Evolutionary conservation across 2,888 invertebrate genomes (phyloP).

Genomic region (Drosophila paranaensis): DNA sequence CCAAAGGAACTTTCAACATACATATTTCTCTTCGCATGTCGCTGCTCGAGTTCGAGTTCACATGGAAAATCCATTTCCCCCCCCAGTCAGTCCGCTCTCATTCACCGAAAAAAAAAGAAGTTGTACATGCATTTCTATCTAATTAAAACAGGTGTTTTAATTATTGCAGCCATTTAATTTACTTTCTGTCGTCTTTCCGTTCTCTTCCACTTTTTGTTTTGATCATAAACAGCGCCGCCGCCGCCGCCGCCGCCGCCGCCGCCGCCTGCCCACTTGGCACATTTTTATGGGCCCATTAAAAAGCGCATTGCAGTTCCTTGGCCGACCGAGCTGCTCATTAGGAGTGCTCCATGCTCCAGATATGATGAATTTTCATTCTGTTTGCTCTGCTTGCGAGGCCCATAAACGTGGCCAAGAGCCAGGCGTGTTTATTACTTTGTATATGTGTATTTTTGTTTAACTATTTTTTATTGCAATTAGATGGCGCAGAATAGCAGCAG

Average conservation of each 20-base stretch:
- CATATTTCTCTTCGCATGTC: slow-evolving; percentile 32
- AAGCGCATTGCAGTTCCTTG: slow-evolving; percentile 69
- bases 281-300: slow-evolving; percentile 71
- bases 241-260: background rate
- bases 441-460: slow-evolving; percentile 54
- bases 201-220: slow-evolving; percentile 1
- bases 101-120: background rate
- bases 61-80: slow-evolving; percentile 10
- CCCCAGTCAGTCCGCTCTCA: background rate
- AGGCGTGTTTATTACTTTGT: slow-evolving; percentile 50
- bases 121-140: slow-evolving; percentile 68
- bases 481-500: slow-evolving; percentile 18
- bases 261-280: slow-evolving; percentile 64
- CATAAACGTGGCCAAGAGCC: slow-evolving; percentile 61
- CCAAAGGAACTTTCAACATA: slow-evolving; percentile 63
- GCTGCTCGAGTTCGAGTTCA: slow-evolving; percentile 39
- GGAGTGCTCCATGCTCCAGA: slow-evolving; percentile 68
- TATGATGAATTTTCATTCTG: slow-evolving; percentile 71
- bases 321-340: slow-evolving; percentile 68
- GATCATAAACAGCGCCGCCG: slow-evolving; percentile 56
- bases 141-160: slow-evolving; percentile 81
- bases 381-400: slow-evolving; percentile 61
- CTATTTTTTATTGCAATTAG: slow-evolving; percentile 70
- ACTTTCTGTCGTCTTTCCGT: slow-evolving; percentile 14
- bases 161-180: slow-evolving; percentile 75